A percentile compares a stretch with the other conserved stretches of the same genome.
phyloP scores from a whole-genome alignment of 2,797 vertebrate species.

The Pyrrhura leucotis region DNA sequence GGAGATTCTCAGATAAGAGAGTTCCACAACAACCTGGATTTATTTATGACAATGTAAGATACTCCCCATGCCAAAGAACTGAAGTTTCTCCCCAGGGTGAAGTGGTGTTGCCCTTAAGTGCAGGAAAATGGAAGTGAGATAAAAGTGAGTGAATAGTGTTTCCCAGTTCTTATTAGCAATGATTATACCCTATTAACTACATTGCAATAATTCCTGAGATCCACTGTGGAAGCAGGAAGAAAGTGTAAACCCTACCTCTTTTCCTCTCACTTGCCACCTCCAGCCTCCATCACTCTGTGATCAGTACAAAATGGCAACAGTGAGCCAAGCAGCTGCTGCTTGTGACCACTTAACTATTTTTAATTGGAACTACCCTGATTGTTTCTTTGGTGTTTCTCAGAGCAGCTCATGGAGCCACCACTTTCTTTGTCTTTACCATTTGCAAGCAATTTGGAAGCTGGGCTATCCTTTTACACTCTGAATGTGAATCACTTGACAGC shows the following conservation, averaged over 20 bases:
- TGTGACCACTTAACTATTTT: not conserved
- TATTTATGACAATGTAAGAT: not conserved
- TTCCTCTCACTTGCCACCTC: not conserved
- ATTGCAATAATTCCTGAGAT: not conserved
- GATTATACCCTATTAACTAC: not conserved
- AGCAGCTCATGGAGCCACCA: not conserved
- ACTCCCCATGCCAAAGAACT: not conserved
- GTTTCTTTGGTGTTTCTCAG: not conserved
- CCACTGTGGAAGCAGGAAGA: not conserved
- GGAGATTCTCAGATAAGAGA: not conserved
- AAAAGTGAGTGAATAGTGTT: not conserved
- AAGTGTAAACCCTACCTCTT: not conserved
- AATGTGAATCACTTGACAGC: not conserved
- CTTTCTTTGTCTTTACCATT: not conserved
- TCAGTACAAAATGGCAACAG: not conserved
- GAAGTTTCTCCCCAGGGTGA: not conserved
- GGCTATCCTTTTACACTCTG: not conserved
- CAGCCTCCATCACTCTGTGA: not conserved
- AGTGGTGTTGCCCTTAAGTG: not conserved
- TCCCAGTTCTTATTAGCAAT: not conserved
- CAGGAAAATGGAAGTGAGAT: not conserved
- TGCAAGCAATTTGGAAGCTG: not conserved
- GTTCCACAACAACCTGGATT: not conserved
- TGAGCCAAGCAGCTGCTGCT: not conserved
- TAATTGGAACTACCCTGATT: not conserved